Evolutionary conservation across 2,797 vertebrate genomes (phyloP).

Genomic region (Pangasius krempfi): DNA sequence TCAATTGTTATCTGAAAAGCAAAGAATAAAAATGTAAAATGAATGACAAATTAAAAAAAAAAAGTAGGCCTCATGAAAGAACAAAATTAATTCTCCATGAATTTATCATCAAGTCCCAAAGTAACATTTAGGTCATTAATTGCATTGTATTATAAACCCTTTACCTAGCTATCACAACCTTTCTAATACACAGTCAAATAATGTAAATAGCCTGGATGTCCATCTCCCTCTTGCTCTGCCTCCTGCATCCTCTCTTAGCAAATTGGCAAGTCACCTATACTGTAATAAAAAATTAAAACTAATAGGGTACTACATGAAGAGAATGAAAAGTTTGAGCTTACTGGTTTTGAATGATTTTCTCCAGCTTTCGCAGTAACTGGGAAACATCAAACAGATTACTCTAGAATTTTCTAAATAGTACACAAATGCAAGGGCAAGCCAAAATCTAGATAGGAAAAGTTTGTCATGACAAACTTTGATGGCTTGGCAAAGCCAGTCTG

Average conservation of each 20-base stretch:
- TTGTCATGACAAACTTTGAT: no score
- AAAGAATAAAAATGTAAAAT: neutral
- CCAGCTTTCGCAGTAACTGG: neutral
- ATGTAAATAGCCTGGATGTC: neutral
- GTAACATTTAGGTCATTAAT: neutral
- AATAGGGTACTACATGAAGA: neutral
- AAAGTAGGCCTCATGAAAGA: neutral
- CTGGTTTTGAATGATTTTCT: neutral
- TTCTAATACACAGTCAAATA: neutral
- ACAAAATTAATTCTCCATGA: neutral
- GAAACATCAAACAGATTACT: neutral
- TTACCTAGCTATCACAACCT: neutral
- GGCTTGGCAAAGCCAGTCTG: no score
- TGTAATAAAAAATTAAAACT: neutral
- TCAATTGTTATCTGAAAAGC: neutral
- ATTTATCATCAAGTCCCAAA: neutral
- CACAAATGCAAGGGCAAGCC: neutral
- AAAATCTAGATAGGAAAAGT: neutral
- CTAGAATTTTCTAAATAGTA: neutral
- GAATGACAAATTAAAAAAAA: neutral
- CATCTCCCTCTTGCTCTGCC: neutral
- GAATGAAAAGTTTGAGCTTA: neutral
- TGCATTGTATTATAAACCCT: neutral
- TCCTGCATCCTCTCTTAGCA: neutral
- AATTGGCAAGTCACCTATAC: neutral